Percentiles rank a stretch among this genome's conserved stretches.
phyloP scores from a whole-genome alignment of 2,113 vertebrate genomes.

The Chlorodrepanis virens region DNA sequence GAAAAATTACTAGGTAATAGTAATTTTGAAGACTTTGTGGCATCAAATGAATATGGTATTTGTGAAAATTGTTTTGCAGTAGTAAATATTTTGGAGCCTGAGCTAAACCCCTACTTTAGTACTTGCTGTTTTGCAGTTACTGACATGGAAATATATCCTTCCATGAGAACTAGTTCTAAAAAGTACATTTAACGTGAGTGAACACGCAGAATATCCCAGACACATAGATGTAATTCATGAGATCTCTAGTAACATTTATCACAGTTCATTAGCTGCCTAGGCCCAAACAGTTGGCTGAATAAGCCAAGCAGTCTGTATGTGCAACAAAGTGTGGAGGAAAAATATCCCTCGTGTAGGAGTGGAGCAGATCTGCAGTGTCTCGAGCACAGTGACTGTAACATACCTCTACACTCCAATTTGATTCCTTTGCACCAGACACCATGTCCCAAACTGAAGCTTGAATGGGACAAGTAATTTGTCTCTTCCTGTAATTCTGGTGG shows the following conservation, averaged over 20 bases:
- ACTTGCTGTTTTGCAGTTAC: neutral
- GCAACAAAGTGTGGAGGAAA: neutral
- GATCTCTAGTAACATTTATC: neutral
- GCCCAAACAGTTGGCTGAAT: neutral
- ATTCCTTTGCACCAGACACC: neutral
- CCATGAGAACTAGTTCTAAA: neutral
- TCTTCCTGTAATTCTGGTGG: neutral
- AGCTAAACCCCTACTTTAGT: neutral
- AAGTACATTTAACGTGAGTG: neutral
- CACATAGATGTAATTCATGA: neutral
- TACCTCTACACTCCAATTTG: neutral
- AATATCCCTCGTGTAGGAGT: neutral
- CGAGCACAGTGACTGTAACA: neutral
- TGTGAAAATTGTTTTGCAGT: neutral
- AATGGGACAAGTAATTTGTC: neutral
- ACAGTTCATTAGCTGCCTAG: neutral
- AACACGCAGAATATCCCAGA: neutral
- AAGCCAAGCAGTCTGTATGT: neutral
- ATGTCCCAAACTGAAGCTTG: neutral
- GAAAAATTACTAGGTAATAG: neutral
- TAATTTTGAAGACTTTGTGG: neutral
- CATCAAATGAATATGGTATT: neutral
- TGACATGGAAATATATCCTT: neutral
- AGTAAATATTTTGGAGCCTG: neutral
- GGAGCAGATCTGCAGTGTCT: neutral